Evolutionary conservation across 2,888 invertebrate species (phyloP).

Genomic region (Gibbula magus): DNA sequence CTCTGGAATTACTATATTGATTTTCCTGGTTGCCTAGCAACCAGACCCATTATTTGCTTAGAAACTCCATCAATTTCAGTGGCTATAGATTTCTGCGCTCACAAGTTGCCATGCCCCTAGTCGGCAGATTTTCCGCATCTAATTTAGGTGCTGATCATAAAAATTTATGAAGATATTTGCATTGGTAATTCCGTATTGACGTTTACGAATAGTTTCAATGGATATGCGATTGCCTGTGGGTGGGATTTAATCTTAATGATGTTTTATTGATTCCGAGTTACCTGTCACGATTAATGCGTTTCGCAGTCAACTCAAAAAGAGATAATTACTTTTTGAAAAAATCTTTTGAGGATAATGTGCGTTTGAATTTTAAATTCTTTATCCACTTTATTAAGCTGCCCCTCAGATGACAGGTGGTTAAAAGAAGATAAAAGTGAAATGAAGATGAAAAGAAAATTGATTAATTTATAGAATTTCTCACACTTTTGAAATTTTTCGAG

Average conservation of each 20-base stretch:
- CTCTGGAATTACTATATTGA: neutral
- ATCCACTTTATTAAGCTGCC: too few relatives aligned
- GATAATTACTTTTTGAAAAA: neutral
- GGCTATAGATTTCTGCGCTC: neutral
- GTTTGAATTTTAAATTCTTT: too few relatives aligned
- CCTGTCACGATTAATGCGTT: neutral
- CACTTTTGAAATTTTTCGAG: too few relatives aligned
- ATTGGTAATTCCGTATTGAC: neutral
- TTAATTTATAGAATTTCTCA: too few relatives aligned
- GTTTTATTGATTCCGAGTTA: neutral
- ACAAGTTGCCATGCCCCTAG: neutral
- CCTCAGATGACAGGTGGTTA: too few relatives aligned
- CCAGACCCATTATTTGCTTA: slow-evolving; percentile 15
- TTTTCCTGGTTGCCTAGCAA: slow-evolving; percentile 1
- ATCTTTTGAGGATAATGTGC: too few relatives aligned
- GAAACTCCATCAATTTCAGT: slow-evolving; percentile 13
- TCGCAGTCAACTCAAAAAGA: neutral
- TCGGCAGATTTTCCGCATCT: slow-evolving; percentile 5
- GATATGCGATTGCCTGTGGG: neutral
- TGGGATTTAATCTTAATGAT: neutral
- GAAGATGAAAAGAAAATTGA: too few relatives aligned
- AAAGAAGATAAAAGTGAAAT: too few relatives aligned
- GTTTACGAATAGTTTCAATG: neutral
- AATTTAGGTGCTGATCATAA: neutral
- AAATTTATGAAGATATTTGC: slow-evolving; percentile 15